Conservation (phyloP, 2,113 vertebrate species). For the Xyliphius kryptos region DNA sequence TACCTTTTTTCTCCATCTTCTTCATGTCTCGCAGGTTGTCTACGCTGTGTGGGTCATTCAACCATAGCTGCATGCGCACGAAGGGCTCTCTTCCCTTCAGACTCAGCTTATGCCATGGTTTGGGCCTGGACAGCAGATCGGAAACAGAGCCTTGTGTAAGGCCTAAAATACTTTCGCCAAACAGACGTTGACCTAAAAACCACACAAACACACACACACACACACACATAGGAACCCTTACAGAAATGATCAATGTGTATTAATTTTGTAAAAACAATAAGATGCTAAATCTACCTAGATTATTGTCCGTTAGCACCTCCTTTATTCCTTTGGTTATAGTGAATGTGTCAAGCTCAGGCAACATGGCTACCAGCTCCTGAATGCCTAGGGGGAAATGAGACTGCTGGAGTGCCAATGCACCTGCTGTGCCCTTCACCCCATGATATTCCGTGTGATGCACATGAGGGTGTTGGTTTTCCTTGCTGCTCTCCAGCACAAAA, state of each 20-base stretch:
- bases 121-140: constrained; percentile 92
- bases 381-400: constrained; percentile 76
- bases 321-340: constrained; percentile 97
- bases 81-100: constrained; percentile 95
- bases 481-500: constrained; percentile 80
- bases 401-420: constrained; percentile 52
- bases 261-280: no score
- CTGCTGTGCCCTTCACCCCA: constrained; percentile 63
- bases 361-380: constrained; percentile 96
- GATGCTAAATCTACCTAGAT: no score
- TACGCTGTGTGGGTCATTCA: constrained; percentile 91
- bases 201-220: neutral
- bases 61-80: constrained; percentile 97
- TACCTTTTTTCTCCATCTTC: constrained; percentile 98
- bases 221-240: no score
- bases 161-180: constrained; percentile 95
- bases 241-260: no score
- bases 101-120: constrained; percentile 98
- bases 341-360: constrained; percentile 91
- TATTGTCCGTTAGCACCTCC: constrained; percentile 97
- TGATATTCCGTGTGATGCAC: constrained; percentile 51
- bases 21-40: constrained; percentile 95
- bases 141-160: constrained; percentile 97
- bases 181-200: constrained; percentile 86
- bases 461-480: constrained; percentile 88